These are phyloP conservation scores for Anarsia innoxiella DNA, from an alignment of 2,888 invertebrate species.

Conservation along the genomic window DNA sequence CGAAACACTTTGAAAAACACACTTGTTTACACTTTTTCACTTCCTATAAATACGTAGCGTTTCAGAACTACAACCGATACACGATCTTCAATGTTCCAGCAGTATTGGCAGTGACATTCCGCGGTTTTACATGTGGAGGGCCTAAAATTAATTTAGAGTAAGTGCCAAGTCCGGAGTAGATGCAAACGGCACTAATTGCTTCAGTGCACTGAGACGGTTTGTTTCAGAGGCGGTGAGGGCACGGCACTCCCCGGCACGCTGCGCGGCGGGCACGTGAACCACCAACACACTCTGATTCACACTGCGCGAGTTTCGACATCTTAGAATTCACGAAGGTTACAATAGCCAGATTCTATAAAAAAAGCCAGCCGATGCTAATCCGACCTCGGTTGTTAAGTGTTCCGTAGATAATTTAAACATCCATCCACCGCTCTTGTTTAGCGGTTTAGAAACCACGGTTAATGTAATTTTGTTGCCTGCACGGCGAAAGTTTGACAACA, in stretches of 20 bases:
- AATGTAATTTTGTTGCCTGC: too few species aligned
- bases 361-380: slow-evolving; percentile 3
- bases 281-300: slow-evolving; percentile 61
- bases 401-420: slow-evolving; percentile 10
- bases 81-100: slow-evolving; percentile 7
- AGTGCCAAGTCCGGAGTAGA: slow-evolving; percentile 46
- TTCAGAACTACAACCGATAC: neutral
- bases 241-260: too few species aligned
- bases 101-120: slow-evolving; percentile 6
- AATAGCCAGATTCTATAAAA: slow-evolving; percentile 15
- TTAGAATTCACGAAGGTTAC: slow-evolving; percentile 51
- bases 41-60: too few species aligned
- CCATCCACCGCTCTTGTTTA: neutral
- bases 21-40: slow-evolving; percentile 5
- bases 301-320: slow-evolving; percentile 54
- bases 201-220: slow-evolving; percentile 47
- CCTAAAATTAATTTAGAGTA: slow-evolving; percentile 12
- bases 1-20: neutral
- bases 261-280: slow-evolving; percentile 40
- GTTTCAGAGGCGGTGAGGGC: slow-evolving; percentile 38
- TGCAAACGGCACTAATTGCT: slow-evolving; percentile 49
- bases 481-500: too few species aligned
- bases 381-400: slow-evolving; percentile 10
- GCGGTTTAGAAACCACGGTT: too few species aligned
- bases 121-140: slow-evolving; percentile 6